Evolutionary conservation across 1,140 invertebrate species (phyloP).

Genomic region (Cyrtorhinus lividipennis): DNA sequence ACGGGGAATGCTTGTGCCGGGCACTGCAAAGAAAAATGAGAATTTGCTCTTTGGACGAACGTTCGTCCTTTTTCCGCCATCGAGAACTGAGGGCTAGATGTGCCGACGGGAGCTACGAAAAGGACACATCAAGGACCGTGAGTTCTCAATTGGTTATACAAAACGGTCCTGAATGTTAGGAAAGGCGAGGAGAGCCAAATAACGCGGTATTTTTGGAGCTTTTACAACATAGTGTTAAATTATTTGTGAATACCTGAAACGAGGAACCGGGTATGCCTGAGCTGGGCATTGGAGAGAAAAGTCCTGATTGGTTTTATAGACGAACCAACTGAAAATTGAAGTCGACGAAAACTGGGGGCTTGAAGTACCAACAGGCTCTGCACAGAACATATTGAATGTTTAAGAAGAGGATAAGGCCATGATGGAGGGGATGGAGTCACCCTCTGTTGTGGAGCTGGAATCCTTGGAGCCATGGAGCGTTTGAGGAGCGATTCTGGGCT

Average conservation of each 20-base stretch:
- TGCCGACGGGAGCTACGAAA: constrained; percentile 38
- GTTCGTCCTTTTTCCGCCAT: constrained; percentile 31
- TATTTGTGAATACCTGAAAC: constrained; percentile 20
- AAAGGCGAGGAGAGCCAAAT: too few relatives aligned
- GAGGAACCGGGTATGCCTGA: constrained; percentile 33
- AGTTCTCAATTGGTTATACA: too few relatives aligned
- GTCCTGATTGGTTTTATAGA: constrained; percentile 13
- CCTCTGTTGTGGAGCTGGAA: too few relatives aligned
- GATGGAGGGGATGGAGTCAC: too few relatives aligned
- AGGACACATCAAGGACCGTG: too few relatives aligned
- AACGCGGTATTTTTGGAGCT: too few relatives aligned
- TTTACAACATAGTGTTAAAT: too few relatives aligned
- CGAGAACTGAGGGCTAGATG: constrained; percentile 33
- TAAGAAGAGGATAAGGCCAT: too few relatives aligned
- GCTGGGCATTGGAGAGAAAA: constrained; percentile 24
- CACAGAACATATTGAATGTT: too few relatives aligned
- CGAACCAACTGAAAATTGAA: constrained; percentile 30
- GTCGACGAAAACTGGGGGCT: constrained; percentile 33
- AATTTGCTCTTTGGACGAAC: constrained; percentile 21
- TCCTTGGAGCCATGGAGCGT: too few relatives aligned
- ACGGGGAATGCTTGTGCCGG: constrained; percentile 33
- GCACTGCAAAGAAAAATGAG: constrained; percentile 21
- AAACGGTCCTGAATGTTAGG: too few relatives aligned
- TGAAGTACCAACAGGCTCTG: constrained; percentile 40
- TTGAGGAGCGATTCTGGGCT: too few relatives aligned